Percentiles rank a stretch among this genome's conserved stretches.
phyloP scores from a whole-genome alignment of 2,113 vertebrate genomes.

The Embiotoca jacksoni region DNA sequence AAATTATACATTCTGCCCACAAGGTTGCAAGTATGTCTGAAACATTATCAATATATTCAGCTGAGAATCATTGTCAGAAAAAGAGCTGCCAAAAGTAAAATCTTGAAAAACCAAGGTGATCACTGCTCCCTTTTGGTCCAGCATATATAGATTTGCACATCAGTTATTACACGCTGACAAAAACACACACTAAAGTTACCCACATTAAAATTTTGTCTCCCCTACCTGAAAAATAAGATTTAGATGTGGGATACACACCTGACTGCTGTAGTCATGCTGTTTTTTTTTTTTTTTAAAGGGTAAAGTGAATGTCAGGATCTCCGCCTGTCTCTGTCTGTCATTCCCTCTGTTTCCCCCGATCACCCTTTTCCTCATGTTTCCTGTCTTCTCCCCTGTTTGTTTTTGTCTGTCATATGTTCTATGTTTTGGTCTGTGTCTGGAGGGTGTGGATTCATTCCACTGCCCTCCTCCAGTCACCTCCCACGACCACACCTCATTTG shows the following conservation, averaged over 20 bases:
- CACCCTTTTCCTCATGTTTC: no score
- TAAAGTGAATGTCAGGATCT: no score
- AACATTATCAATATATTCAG: constrained; percentile 40
- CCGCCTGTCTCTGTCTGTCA: no score
- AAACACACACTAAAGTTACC: constrained; percentile 18
- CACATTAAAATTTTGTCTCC: constrained; percentile 7
- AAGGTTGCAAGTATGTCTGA: constrained; percentile 38
- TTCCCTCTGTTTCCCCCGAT: no score
- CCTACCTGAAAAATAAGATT: constrained; percentile 17
- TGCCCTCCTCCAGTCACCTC: no score
- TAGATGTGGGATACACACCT: constrained; percentile 32
- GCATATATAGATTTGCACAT: constrained; percentile 36
- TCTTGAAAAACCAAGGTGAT: constrained; percentile 39
- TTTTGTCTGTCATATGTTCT: no score
- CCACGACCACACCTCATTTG: no score
- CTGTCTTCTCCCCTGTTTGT: no score
- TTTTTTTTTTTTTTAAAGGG: no score
- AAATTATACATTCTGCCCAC: constrained; percentile 49
- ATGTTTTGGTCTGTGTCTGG: no score
- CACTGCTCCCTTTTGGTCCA: constrained; percentile 14
- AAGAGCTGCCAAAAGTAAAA: constrained; percentile 28
- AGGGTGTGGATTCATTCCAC: no score
- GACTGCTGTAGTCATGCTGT: neutral
- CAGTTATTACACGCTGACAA: constrained; percentile 6
- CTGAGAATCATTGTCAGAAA: constrained; percentile 27